Base-by-base conservation (phyloP, 1,140 invertebrate species). In the Antheraea pernyi region DNA sequence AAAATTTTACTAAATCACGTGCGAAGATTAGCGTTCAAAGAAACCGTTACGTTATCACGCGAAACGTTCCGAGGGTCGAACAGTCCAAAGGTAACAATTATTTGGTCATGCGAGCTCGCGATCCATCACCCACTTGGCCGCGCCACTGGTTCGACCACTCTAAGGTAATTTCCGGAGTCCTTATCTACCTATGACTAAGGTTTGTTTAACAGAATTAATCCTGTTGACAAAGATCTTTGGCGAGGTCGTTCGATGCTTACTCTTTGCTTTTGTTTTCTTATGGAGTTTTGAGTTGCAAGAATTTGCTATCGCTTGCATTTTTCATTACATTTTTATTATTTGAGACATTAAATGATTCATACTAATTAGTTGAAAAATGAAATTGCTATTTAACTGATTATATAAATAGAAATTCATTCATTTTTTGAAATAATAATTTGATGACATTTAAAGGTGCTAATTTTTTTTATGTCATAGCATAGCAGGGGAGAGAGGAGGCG, bases 151-250 rank as follows among this genome's bases (percentile, higher is more conserved):
- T 79, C 79, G 81, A 81, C 81, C 83, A 89, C 84, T 89, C 87
- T 84, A 82, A 88, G 80, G 86, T 85, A 91, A 91, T 91, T 91
- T 91, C 89, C 89, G 86, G 82, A 71, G 72, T 69, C 78, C 88
- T 89, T 91, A 91, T 91, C 89, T 90, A 72, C 72, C 77, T 80
- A 73, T 79, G 76, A 74, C 82, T 79, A 81, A 53, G 63, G 87
- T 86, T 86, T 86, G 84, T 84, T 88, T 85, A 87, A 86, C 81
- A 81, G 81, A 89, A 89, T 91, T 88, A 91, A 89, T 88, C 78
- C 81, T 77, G 74, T 77, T 82, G 84, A 88, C 82, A 82, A 83
- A 70, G 78, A 89, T 86, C 80, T 84, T 81, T 82, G 76, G 72
- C 77, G 78, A 78, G 75, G 77, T 62, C 58, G 59, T 71, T 70